phyloP scores from a whole-genome alignment of 1,140 invertebrate species.

The Fopius arisanus region DNA sequence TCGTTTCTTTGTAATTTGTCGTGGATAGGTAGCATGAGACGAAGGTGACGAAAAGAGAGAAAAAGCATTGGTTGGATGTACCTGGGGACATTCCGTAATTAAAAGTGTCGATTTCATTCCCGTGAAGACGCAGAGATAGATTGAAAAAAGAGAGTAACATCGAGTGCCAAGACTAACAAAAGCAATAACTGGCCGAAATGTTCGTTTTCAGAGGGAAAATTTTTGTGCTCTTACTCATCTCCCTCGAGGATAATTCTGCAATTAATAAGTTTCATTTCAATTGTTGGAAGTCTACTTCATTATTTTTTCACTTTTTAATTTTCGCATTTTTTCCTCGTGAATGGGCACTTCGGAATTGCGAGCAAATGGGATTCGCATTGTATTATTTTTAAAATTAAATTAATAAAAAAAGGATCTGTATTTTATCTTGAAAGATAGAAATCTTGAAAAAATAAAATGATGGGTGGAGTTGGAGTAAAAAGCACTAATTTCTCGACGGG shows the following conservation, averaged over 20 bases:
- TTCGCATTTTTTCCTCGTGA: too few relatives aligned
- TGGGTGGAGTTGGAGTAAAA: too few relatives aligned
- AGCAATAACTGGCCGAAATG: neutral
- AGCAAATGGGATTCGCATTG: too few relatives aligned
- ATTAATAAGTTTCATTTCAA: conserved; percentile 29
- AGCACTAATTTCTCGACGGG: too few relatives aligned
- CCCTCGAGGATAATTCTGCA: neutral
- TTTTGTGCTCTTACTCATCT: neutral
- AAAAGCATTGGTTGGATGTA: conserved; percentile 35
- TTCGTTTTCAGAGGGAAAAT: neutral
- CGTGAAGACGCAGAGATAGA: conserved; percentile 39
- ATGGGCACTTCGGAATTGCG: too few relatives aligned
- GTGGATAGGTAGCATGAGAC: conserved; percentile 28
- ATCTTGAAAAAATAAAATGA: too few relatives aligned
- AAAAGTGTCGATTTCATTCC: conserved; percentile 42
- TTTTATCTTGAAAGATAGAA: too few relatives aligned
- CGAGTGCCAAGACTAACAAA: neutral
- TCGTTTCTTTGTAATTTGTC: conserved; percentile 42
- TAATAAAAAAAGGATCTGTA: too few relatives aligned
- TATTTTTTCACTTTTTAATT: neutral
- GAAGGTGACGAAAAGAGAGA: conserved; percentile 28
- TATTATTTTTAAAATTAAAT: too few relatives aligned
- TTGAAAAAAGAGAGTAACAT: neutral
- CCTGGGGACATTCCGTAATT: conserved; percentile 42
- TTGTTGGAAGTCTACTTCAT: neutral